These are phyloP conservation scores for Thymelicus acteon DNA, from an alignment of 2,888 invertebrate genomes.

Conservation along the genomic window DNA sequence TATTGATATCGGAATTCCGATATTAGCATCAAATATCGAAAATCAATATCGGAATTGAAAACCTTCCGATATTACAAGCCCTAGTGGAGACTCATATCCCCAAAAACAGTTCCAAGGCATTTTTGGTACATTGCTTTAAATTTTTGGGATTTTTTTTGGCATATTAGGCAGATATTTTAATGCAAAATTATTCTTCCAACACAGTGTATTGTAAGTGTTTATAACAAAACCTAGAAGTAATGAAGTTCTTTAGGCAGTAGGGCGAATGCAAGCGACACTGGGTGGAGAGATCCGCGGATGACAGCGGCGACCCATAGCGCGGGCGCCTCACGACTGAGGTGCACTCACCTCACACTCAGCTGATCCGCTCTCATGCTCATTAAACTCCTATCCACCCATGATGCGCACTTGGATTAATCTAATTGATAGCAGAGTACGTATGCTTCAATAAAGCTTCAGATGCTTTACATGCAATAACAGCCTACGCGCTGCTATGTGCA, in stretches of 20 bases:
- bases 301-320: slow-evolving; percentile 57
- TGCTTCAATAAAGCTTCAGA: not conserved
- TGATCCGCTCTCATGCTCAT: slow-evolving; percentile 51
- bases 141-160: slow-evolving; percentile 19
- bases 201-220: no score
- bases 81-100: slow-evolving; percentile 77
- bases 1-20: no score
- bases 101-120: slow-evolving; percentile 82
- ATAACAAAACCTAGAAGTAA: no score
- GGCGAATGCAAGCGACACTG: not conserved
- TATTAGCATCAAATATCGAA: no score
- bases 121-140: slow-evolving; percentile 54
- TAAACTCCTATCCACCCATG: slow-evolving; percentile 27
- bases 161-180: slow-evolving; percentile 11
- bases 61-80: no score
- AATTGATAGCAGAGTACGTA: slow-evolving; percentile 14
- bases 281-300: slow-evolving; percentile 49
- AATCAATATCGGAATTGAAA: no score
- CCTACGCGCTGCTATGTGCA: not conserved
- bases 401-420: slow-evolving; percentile 17
- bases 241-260: no score
- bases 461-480: not conserved
- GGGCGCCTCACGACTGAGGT: slow-evolving; percentile 62
- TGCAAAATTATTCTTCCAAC: no score
- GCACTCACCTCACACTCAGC: slow-evolving; percentile 51